These are phyloP conservation scores for Cirrhinus molitorella DNA, from an alignment of 2,797 vertebrate genomes.

Conservation along the genomic window DNA sequence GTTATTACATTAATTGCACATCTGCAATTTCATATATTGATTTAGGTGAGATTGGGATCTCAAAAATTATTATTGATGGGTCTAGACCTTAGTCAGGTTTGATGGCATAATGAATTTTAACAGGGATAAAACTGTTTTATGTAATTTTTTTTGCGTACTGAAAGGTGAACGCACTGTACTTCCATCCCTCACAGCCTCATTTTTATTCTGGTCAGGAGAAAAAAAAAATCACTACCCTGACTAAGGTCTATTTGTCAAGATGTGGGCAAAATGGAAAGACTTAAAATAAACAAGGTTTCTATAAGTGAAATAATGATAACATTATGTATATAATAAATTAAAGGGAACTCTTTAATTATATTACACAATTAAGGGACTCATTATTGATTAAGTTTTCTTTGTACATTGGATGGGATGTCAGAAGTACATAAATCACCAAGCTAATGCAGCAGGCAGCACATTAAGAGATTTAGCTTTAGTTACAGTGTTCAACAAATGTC, in stretches of 20 bases:
- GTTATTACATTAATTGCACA: background rate
- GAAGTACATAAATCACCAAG: constrained; percentile 1
- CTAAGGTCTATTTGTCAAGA: background rate
- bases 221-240: background rate
- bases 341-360: background rate
- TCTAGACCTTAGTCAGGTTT: background rate
- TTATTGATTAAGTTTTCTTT: background rate
- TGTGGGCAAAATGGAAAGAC: background rate
- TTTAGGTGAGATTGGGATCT: constrained; percentile 1
- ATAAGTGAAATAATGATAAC: background rate
- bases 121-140: background rate
- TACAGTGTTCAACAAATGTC: constrained; percentile 18
- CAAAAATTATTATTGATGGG: background rate
- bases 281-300: constrained; percentile 15
- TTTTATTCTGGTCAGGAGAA: background rate
- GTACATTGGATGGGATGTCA: background rate
- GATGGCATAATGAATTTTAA: background rate
- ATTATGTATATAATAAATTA: background rate
- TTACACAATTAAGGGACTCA: background rate
- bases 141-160: background rate
- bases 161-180: background rate
- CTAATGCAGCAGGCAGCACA: background rate
- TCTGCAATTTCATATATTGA: background rate
- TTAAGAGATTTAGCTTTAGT: constrained; percentile 6
- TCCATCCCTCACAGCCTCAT: background rate